Evolutionary conservation across 2,888 invertebrate genomes (phyloP).

Genomic region (Spisula subtruncata): DNA sequence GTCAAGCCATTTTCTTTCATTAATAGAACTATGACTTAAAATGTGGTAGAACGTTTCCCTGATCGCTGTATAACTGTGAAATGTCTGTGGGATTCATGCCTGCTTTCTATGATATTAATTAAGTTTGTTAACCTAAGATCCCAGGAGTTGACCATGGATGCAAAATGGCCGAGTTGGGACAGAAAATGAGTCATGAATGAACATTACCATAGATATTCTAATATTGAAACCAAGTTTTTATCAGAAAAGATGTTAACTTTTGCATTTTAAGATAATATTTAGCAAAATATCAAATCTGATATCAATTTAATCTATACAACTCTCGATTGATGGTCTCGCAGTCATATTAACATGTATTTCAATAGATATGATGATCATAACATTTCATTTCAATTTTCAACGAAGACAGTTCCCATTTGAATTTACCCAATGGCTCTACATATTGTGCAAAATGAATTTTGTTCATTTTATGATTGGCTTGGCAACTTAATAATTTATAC

Average conservation of each 20-base stretch:
- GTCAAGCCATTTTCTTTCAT: not conserved
- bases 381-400: too few relatives aligned
- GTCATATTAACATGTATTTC: too few relatives aligned
- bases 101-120: conserved; percentile 44
- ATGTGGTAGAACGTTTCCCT: not conserved
- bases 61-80: not conserved
- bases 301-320: too few relatives aligned
- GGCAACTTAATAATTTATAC: too few relatives aligned
- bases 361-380: too few relatives aligned
- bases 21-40: not conserved
- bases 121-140: conserved; percentile 46
- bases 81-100: not conserved
- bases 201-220: not conserved
- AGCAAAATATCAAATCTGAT: too few relatives aligned
- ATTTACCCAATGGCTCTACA: too few relatives aligned
- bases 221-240: not conserved
- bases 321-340: too few relatives aligned
- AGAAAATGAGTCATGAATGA: not conserved
- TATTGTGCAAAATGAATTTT: too few relatives aligned
- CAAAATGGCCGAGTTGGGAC: conserved; percentile 5
- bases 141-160: conserved; percentile 25
- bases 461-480: too few relatives aligned
- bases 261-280: too few relatives aligned
- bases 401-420: too few relatives aligned
- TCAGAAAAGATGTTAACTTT: not conserved